Evolutionary conservation across 2,888 invertebrate genomes (phyloP).

Genomic region (Cremastobaeus sp.): DNA sequence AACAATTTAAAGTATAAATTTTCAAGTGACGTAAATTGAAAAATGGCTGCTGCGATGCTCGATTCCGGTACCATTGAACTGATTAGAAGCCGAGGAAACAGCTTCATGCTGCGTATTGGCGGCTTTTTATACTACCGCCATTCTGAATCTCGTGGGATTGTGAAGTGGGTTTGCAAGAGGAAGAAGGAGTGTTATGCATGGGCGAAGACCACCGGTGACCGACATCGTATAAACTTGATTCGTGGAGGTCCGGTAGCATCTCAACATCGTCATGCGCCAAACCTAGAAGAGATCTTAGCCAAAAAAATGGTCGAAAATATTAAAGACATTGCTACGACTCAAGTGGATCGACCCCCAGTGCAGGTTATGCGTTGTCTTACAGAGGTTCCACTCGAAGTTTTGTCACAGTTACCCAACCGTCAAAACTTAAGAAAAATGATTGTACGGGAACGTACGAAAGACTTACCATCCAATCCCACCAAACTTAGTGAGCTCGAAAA

Average conservation of each 20-base stretch:
- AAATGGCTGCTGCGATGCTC: too few species aligned
- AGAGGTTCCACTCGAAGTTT: background rate
- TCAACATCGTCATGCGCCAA: background rate
- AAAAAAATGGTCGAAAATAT: background rate
- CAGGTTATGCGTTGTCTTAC: background rate
- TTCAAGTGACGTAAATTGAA: too few species aligned
- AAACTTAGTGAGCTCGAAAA: background rate
- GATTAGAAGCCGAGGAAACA: too few species aligned
- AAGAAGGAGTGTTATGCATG: conserved; percentile 15
- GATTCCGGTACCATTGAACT: too few species aligned
- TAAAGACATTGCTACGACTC: background rate
- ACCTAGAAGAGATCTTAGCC: conserved; percentile 4
- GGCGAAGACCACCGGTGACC: background rate
- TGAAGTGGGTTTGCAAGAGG: conserved; percentile 16
- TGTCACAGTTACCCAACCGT: background rate
- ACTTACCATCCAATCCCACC: conserved; percentile 4
- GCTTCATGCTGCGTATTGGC: too few species aligned
- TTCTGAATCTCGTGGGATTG: conserved; percentile 2
- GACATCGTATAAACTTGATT: background rate
- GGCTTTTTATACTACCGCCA: conserved; percentile 15
- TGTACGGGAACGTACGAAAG: conserved; percentile 5
- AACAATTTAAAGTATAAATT: too few species aligned
- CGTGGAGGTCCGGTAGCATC: conserved; percentile 16
- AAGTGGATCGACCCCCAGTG: background rate
- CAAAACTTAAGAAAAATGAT: conserved; percentile 12